These are phyloP conservation scores for Mystacides longicornis DNA, from an alignment of 2,888 invertebrate genomes.

Conservation along the genomic window DNA sequence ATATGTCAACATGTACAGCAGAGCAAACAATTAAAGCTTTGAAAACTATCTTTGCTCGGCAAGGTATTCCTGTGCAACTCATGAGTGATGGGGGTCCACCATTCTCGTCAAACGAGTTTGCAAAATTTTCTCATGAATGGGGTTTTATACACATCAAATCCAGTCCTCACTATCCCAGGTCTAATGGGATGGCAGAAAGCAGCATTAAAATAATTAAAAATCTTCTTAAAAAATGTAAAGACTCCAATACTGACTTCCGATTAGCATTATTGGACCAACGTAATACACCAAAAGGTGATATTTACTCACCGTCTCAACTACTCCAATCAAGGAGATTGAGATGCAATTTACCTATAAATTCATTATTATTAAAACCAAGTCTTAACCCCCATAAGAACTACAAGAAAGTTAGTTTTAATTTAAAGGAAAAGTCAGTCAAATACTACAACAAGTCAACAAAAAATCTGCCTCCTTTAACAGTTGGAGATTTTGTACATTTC, in stretches of 20 bases:
- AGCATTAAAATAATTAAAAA: constrained; percentile 26
- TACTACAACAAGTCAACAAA: background rate
- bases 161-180: constrained; percentile 16
- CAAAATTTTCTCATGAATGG: background rate
- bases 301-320: constrained; percentile 8
- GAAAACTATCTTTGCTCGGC: background rate
- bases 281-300: constrained; percentile 11
- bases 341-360: background rate
- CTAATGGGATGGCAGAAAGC: constrained; percentile 23
- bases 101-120: background rate
- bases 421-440: background rate
- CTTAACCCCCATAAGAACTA: background rate
- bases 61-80: background rate
- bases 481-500: background rate
- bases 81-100: background rate
- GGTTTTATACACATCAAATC: background rate
- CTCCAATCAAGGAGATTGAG: constrained; percentile 8
- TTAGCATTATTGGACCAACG: constrained; percentile 10
- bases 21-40: background rate
- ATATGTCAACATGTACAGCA: background rate
- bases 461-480: background rate
- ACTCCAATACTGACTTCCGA: constrained; percentile 9
- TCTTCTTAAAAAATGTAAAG: constrained; percentile 12
- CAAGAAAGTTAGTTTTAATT: background rate
- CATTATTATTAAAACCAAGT: background rate